Percentiles rank a stretch among this genome's conserved stretches.
phyloP scores from a whole-genome alignment of 1,140 invertebrate genomes.

The Drosophila cardini region DNA sequence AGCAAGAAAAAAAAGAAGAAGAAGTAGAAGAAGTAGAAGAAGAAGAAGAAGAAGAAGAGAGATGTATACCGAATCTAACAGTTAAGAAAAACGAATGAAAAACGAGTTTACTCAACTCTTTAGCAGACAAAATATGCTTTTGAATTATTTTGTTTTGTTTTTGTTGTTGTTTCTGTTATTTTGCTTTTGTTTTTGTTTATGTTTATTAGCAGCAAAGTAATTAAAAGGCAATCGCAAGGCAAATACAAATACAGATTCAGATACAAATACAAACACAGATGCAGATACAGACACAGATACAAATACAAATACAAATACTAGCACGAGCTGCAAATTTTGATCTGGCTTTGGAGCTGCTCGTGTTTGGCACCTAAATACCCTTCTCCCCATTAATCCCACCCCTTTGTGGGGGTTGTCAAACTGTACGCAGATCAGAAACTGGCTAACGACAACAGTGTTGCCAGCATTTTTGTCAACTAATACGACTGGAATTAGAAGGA shows the following conservation, averaged over 20 bases:
- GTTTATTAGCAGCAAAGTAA: slow-evolving; percentile 75
- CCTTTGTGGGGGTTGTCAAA: not conserved
- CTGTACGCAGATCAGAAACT: no score
- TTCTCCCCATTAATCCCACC: not conserved
- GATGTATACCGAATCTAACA: no score
- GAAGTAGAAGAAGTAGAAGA: no score
- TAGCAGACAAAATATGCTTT: slow-evolving; percentile 38
- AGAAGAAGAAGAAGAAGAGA: no score
- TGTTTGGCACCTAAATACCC: slow-evolving; percentile 27
- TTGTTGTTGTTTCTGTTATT: no score
- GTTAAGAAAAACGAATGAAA: slow-evolving; percentile 29
- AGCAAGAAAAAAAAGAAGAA: no score
- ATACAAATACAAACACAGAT: no score
- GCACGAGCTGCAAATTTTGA: slow-evolving; percentile 2
- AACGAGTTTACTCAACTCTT: slow-evolving; percentile 31
- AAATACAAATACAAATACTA: no score
- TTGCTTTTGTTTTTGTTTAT: slow-evolving; percentile 56
- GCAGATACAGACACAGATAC: slow-evolving; percentile 49
- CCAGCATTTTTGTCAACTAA: no score
- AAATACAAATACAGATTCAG: slow-evolving; percentile 46
- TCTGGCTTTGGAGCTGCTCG: slow-evolving; percentile 12
- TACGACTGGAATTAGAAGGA: no score
- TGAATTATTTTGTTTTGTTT: not conserved
- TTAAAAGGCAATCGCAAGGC: slow-evolving; percentile 73
- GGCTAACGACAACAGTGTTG: no score